These are phyloP conservation scores for Oscheius sp. DNA, from an alignment of 1,140 invertebrate species.

Conservation along the genomic window DNA sequence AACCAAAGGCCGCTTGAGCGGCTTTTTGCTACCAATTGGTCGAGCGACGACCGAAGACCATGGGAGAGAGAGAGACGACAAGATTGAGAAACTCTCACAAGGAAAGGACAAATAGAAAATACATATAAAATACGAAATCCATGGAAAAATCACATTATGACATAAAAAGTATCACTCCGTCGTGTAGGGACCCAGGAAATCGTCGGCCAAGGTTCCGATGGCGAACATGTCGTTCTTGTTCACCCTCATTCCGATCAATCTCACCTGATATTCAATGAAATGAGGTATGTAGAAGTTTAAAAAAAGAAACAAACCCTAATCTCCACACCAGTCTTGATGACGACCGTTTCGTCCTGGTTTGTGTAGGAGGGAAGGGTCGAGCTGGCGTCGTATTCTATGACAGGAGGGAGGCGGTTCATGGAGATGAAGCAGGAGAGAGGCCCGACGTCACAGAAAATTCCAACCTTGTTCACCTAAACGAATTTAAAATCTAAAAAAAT, in stretches of 20 bases:
- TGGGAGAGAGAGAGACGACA: too few species aligned
- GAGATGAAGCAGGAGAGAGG: slow-evolving; percentile 98
- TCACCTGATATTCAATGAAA: slow-evolving; percentile 63
- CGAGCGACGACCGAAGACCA: too few species aligned
- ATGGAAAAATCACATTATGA: neutral
- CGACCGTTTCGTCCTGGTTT: slow-evolving; percentile 90
- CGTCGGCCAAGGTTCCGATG: slow-evolving; percentile 95
- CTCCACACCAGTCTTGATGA: slow-evolving; percentile 95
- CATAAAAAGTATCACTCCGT: slow-evolving; percentile 41
- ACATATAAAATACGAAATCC: neutral
- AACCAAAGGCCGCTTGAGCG: too few species aligned
- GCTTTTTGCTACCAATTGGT: too few species aligned
- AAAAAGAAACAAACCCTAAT: slow-evolving; percentile 69
- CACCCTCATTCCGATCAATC: slow-evolving; percentile 95
- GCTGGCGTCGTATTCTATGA: slow-evolving; percentile 98
- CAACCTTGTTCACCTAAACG: slow-evolving; percentile 78
- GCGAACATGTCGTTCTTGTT: slow-evolving; percentile 87
- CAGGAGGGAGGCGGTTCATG: slow-evolving; percentile 94
- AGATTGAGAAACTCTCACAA: too few species aligned
- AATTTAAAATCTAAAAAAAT: too few species aligned
- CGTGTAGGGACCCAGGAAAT: slow-evolving; percentile 75
- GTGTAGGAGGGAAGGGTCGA: slow-evolving; percentile 96
- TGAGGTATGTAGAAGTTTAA: neutral
- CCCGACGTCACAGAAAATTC: slow-evolving; percentile 96
- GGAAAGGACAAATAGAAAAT: neutral